These are phyloP conservation scores for Coluber constrictor DNA, from an alignment of 2,797 vertebrate genomes.

Conservation along the genomic window DNA sequence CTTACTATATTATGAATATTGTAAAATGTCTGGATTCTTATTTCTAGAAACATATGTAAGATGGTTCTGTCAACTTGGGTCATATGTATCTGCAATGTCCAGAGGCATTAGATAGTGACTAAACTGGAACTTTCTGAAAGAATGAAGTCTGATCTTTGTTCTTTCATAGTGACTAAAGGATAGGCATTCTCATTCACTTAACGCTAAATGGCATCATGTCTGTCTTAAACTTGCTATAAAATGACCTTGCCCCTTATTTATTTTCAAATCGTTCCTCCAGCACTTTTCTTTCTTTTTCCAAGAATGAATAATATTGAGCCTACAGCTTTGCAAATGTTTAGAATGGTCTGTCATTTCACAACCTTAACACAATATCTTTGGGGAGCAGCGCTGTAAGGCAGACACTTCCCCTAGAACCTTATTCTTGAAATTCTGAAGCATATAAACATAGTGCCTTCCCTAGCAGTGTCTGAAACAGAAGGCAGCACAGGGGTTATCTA, in stretches of 20 bases:
- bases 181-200: slow-evolving; percentile 22
- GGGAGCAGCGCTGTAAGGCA: background rate
- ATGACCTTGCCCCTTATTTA: slow-evolving; percentile 16
- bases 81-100: slow-evolving; percentile 30
- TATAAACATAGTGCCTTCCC: slow-evolving; percentile 20
- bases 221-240: slow-evolving; percentile 36
- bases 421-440: background rate
- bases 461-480: background rate
- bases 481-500: background rate
- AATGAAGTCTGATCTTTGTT: slow-evolving; percentile 16
- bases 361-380: slow-evolving; percentile 17
- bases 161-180: slow-evolving; percentile 15
- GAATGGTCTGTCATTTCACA: slow-evolving; percentile 59
- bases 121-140: slow-evolving; percentile 33
- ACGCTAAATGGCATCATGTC: background rate
- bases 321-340: slow-evolving; percentile 22
- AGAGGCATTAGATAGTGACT: slow-evolving; percentile 38
- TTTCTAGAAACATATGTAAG: slow-evolving; percentile 17
- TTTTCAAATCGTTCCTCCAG: slow-evolving; percentile 25
- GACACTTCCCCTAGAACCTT: background rate
- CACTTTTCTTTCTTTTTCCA: slow-evolving; percentile 27
- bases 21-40: slow-evolving; percentile 29
- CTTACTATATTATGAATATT: slow-evolving; percentile 34
- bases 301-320: slow-evolving; percentile 23
- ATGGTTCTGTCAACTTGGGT: background rate